Evolutionary conservation across 2,113 vertebrate species (phyloP).

Genomic region (Psilopogon haemacephalus): DNA sequence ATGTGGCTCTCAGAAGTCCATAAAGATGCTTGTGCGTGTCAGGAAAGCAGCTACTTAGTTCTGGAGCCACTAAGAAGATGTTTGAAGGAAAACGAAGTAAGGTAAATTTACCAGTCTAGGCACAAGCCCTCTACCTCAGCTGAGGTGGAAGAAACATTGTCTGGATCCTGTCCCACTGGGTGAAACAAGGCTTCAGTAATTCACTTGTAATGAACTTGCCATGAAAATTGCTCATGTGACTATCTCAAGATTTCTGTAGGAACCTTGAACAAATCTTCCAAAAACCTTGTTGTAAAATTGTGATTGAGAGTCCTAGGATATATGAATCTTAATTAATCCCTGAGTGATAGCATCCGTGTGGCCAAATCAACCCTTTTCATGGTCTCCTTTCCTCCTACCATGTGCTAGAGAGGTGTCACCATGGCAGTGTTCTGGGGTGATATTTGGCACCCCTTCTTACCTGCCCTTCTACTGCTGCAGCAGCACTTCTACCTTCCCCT

Average conservation of each 20-base stretch:
- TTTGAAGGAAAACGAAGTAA: not conserved
- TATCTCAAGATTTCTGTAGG: not conserved
- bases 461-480: accelerated
- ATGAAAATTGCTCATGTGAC: accelerated
- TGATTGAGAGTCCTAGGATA: not conserved
- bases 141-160: not conserved
- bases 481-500: not conserved
- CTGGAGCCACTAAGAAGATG: not conserved
- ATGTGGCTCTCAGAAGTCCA: not conserved
- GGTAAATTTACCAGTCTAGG: not conserved
- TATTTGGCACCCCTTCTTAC: too few relatives aligned
- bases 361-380: not conserved
- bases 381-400: accelerated
- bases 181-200: not conserved
- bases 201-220: accelerated
- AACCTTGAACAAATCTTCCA: not conserved
- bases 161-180: not conserved
- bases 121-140: not conserved
- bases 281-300: not conserved
- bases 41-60: not conserved
- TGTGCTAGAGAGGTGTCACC: not conserved
- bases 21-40: not conserved
- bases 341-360: accelerated
- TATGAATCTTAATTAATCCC: not conserved
- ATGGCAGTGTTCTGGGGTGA: accelerated